These are phyloP conservation scores for Shargacucullia verbasci DNA, from an alignment of 2,888 invertebrate species.

Conservation along the genomic window DNA sequence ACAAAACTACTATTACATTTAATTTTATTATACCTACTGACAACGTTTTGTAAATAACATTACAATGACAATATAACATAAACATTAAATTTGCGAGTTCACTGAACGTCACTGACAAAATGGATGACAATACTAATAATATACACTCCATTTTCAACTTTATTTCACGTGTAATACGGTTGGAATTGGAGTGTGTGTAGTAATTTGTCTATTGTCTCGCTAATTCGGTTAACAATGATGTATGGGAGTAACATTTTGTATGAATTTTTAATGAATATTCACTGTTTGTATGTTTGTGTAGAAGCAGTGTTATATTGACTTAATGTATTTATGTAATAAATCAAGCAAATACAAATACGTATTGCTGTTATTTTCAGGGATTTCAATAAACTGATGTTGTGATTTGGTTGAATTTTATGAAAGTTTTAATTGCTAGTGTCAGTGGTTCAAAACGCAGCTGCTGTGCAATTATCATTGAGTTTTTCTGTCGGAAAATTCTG, in stretches of 20 bases:
- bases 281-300: constrained; percentile 52
- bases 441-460: too few species aligned
- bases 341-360: not conserved
- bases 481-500: too few species aligned
- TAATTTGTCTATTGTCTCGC: constrained; percentile 35
- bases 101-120: constrained; percentile 31
- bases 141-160: constrained; percentile 15
- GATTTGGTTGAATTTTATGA: too few species aligned
- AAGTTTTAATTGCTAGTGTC: too few species aligned
- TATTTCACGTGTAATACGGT: not conserved
- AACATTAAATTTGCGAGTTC: constrained; percentile 38
- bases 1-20: constrained; percentile 1
- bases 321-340: constrained; percentile 14
- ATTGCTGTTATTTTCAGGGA: too few species aligned
- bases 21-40: constrained; percentile 8
- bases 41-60: constrained; percentile 20
- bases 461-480: too few species aligned
- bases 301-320: constrained; percentile 49
- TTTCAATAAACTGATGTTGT: too few species aligned
- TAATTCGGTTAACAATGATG: constrained; percentile 70
- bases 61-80: constrained; percentile 23
- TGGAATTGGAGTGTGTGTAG: constrained; percentile 10
- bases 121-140: constrained; percentile 26
- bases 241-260: constrained; percentile 56
- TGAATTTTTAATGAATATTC: constrained; percentile 63